Percentiles rank a stretch among this genome's conserved stretches.
Evolutionary conservation across 2,888 invertebrate genomes (phyloP).

Genomic region (Amphipoea oculea): DNA sequence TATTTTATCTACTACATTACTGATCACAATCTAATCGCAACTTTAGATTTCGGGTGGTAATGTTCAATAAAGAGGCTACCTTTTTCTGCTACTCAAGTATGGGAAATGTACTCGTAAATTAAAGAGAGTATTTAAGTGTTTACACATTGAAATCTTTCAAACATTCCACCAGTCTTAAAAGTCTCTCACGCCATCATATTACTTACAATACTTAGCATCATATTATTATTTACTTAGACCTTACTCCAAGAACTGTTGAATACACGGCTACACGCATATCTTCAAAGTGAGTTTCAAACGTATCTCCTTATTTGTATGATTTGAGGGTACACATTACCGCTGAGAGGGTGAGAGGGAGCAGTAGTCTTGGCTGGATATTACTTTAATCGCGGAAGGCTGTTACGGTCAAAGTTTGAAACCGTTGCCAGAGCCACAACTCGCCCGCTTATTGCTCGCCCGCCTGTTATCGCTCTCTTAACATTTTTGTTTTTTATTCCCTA

Average conservation of each 20-base stretch:
- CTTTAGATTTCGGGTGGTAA: not conserved
- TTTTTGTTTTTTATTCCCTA: constrained; percentile 62
- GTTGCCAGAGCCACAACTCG: constrained; percentile 67
- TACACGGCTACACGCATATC: not conserved
- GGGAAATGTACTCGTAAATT: not conserved
- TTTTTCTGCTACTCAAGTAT: not conserved
- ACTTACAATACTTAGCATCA: too few relatives aligned
- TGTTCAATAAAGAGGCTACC: not conserved
- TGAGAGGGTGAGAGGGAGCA: constrained; percentile 62
- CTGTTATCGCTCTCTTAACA: constrained; percentile 69
- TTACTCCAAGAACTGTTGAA: not conserved
- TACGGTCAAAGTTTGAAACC: constrained; percentile 80
- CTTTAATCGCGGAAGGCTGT: constrained; percentile 83
- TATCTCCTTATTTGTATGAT: constrained; percentile 61
- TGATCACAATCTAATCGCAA: not conserved
- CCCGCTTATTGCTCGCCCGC: constrained; percentile 78
- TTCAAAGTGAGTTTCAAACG: constrained; percentile 23
- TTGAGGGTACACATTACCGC: constrained; percentile 72
- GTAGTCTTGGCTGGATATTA: constrained; percentile 77
- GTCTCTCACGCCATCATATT: not conserved
- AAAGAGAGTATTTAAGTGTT: too few relatives aligned
- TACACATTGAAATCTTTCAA: not conserved
- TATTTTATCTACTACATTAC: too few relatives aligned
- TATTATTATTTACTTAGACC: not conserved
- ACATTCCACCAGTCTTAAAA: not conserved